phyloP scores from a whole-genome alignment of 2,113 vertebrate species.

The Dromiciops gliroides region DNA sequence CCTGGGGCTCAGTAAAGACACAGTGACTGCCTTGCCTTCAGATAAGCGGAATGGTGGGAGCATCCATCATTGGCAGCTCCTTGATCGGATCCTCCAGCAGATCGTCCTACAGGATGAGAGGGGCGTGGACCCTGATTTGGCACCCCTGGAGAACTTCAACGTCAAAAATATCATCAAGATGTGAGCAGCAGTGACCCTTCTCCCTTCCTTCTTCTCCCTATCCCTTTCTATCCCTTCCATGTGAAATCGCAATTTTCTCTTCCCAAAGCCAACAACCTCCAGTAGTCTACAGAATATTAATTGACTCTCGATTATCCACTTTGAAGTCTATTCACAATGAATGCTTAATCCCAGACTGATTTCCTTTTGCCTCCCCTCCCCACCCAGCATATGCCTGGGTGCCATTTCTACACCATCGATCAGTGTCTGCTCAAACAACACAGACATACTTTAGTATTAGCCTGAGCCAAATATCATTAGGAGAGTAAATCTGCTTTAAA shows the following conservation, averaged over 20 bases:
- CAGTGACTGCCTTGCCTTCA: conserved; percentile 69
- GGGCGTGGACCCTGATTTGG: conserved; percentile 93
- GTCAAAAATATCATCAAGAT: conserved; percentile 98
- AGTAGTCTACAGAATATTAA: not conserved
- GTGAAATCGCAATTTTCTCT: not conserved
- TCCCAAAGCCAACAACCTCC: not conserved
- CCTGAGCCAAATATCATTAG: conserved; percentile 17
- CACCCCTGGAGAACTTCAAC: conserved; percentile 96
- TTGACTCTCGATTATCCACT: not conserved
- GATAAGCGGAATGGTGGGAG: conserved; percentile 92
- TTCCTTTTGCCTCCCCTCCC: not conserved
- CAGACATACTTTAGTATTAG: not conserved
- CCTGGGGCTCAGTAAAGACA: not conserved
- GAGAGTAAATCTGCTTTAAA: not conserved
- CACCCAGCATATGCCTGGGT: not conserved
- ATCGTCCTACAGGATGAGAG: conserved; percentile 96
- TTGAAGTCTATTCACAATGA: not conserved
- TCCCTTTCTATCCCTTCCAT: not conserved
- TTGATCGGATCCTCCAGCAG: conserved; percentile 97
- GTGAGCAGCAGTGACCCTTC: conserved; percentile 84
- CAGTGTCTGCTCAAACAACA: not conserved
- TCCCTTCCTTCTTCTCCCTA: not conserved
- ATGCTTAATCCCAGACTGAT: not conserved
- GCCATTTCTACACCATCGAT: not conserved
- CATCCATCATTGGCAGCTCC: conserved; percentile 96